Evolutionary conservation across 2,797 vertebrate genomes (phyloP).

Genomic region (Trachurus trachurus): DNA sequence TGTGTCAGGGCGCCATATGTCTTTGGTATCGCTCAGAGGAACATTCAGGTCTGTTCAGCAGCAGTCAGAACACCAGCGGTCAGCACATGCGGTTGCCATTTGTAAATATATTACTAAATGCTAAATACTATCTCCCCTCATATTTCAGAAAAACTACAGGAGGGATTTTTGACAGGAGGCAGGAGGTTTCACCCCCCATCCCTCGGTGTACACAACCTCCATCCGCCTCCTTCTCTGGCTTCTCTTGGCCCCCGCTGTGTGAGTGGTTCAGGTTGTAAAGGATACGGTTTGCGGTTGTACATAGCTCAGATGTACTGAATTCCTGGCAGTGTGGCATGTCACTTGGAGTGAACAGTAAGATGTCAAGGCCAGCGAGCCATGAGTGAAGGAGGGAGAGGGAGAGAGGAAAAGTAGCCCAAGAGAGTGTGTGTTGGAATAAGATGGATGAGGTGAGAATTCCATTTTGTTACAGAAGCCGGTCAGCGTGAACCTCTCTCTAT

Average conservation of each 20-base stretch:
- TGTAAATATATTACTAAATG: slow-evolving; percentile 34
- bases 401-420: slow-evolving; percentile 21
- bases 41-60: background rate
- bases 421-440: slow-evolving; percentile 65
- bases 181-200: slow-evolving; percentile 10
- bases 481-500: slow-evolving; percentile 16
- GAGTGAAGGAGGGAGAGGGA: slow-evolving; percentile 46
- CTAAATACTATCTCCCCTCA: slow-evolving; percentile 22
- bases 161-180: slow-evolving; percentile 45
- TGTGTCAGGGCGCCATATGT: slow-evolving; percentile 16
- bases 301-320: slow-evolving; percentile 76
- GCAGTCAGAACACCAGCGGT: slow-evolving; percentile 8
- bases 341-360: slow-evolving; percentile 67
- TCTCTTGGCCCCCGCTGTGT: slow-evolving; percentile 35
- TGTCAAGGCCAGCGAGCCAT: slow-evolving; percentile 57
- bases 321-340: slow-evolving; percentile 66
- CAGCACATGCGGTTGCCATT: slow-evolving; percentile 27
- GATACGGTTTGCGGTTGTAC: slow-evolving; percentile 68
- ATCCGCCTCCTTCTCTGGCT: slow-evolving; percentile 40
- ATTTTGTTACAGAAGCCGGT: slow-evolving; percentile 57
- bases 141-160: slow-evolving; percentile 40
- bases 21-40: background rate
- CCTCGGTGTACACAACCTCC: slow-evolving; percentile 33
- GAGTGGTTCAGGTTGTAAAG: slow-evolving; percentile 69
- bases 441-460: slow-evolving; percentile 78